These are phyloP conservation scores for Scaeva pyrastri DNA, from an alignment of 2,888 invertebrate species.

Conservation along the genomic window DNA sequence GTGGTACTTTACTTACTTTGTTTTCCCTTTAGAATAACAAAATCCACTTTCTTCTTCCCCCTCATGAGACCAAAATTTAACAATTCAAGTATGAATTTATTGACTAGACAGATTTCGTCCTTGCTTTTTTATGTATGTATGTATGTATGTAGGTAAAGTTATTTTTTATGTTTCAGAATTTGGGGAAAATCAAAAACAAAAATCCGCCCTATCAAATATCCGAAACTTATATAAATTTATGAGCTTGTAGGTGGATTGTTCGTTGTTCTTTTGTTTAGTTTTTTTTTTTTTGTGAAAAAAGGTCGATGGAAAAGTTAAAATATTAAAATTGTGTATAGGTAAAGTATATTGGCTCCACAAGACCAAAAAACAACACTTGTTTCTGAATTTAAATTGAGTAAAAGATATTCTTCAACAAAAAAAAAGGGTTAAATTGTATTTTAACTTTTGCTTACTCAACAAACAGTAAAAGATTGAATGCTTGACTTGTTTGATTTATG, in stretches of 20 bases:
- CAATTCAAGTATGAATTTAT: background rate
- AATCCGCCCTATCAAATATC: background rate
- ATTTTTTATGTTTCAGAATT: background rate
- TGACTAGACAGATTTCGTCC: conserved; percentile 5
- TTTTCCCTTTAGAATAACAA: background rate
- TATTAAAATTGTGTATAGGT: background rate
- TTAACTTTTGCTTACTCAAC: background rate
- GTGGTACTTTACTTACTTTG: background rate
- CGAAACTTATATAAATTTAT: conserved; percentile 4
- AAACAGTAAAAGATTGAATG: background rate
- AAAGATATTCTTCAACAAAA: too few relatives aligned
- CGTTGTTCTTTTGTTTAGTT: background rate
- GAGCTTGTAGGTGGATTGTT: background rate
- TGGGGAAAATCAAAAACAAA: too few relatives aligned
- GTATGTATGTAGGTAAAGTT: too few relatives aligned
- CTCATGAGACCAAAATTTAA: background rate
- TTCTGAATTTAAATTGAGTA: background rate
- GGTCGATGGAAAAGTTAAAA: conserved; percentile 4
- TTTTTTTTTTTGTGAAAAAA: background rate
- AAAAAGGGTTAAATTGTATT: background rate
- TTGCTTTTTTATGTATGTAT: background rate
- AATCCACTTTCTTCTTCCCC: background rate
- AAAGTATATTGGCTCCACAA: background rate
- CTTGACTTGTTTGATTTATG: conserved; percentile 13
- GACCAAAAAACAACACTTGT: background rate